phyloP scores from a whole-genome alignment of 2,888 invertebrate species.

The Lochmaea crataegi region DNA sequence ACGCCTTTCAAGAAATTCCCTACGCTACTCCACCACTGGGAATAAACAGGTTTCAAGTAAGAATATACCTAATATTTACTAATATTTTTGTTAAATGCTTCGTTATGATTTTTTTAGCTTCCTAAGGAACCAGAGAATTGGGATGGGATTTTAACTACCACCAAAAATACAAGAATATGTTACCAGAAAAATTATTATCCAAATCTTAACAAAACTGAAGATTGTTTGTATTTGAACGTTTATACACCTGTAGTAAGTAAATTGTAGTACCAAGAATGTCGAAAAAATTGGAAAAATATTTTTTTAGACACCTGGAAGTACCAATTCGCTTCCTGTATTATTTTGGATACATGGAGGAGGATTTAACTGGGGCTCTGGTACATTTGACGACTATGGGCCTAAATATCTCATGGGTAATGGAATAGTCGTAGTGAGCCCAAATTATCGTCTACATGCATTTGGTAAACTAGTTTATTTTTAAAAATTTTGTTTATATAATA shows the following conservation, averaged over 20 bases:
- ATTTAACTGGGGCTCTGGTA: slow-evolving; percentile 32
- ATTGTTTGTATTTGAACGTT: slow-evolving; percentile 32
- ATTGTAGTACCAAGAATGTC: no score
- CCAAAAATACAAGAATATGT: slow-evolving; percentile 31
- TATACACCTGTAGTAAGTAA: slow-evolving; percentile 32
- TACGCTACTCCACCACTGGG: slow-evolving; percentile 22
- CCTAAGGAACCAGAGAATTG: slow-evolving; percentile 21
- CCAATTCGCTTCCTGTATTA: slow-evolving; percentile 17
- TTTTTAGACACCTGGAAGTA: slow-evolving; percentile 16
- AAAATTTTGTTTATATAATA: not conserved
- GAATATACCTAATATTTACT: no score
- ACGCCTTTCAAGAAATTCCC: slow-evolving; percentile 12
- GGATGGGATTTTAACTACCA: slow-evolving; percentile 25
- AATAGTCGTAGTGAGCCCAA: slow-evolving; percentile 25
- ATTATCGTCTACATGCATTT: slow-evolving; percentile 25
- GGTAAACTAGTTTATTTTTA: slow-evolving; percentile 8
- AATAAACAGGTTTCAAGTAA: slow-evolving; percentile 22
- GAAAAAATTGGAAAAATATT: not conserved
- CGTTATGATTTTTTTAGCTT: not conserved
- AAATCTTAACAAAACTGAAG: slow-evolving; percentile 24
- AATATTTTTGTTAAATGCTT: not conserved
- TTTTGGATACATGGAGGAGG: slow-evolving; percentile 34
- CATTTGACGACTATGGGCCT: slow-evolving; percentile 23
- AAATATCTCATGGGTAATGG: slow-evolving; percentile 29
- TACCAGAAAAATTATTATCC: slow-evolving; percentile 18